Evolutionary conservation across 2,113 vertebrate species (phyloP).

Genomic region (Lepisosteus osseus): DNA sequence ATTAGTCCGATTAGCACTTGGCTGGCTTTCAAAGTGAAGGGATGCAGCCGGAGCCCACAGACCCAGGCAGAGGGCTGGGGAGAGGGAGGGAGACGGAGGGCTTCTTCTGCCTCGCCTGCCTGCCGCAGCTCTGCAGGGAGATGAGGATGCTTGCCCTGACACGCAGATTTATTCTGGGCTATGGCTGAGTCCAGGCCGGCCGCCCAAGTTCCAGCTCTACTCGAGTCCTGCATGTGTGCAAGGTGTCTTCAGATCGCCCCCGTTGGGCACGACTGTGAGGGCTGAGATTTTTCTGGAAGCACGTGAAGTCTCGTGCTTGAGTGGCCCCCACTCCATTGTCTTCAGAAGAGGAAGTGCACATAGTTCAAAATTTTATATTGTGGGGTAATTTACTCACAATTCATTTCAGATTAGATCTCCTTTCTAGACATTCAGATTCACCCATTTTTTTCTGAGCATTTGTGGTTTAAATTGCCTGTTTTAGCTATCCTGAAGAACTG

Average conservation of each 20-base stretch:
- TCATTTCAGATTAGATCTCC: too few species aligned
- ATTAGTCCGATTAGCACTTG: constrained; percentile 24
- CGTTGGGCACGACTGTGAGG: too few species aligned
- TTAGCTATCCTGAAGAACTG: too few species aligned
- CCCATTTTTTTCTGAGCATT: too few species aligned
- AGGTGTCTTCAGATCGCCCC: too few species aligned
- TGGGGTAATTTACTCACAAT: too few species aligned
- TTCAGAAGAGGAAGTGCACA: too few species aligned
- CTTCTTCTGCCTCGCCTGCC: constrained; percentile 35
- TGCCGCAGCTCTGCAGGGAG: constrained; percentile 30
- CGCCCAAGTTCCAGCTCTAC: constrained; percentile 59
- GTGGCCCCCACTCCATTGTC: too few species aligned
- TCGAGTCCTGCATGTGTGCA: constrained; percentile 50
- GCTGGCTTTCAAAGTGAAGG: constrained; percentile 22
- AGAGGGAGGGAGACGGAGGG: constrained; percentile 29
- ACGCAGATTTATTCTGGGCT: constrained; percentile 56
- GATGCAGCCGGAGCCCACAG: constrained; percentile 24
- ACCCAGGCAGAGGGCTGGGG: constrained; percentile 37
- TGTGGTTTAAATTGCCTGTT: too few species aligned
- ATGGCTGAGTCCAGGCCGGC: constrained; percentile 51
- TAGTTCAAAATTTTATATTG: too few species aligned
- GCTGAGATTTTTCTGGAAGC: constrained; percentile 9
- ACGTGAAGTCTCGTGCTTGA: constrained; percentile 33
- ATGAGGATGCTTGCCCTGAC: too few species aligned
- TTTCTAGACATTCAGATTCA: too few species aligned